These are phyloP conservation scores for Hydractinia symbiolongicarpus DNA, from an alignment of 30 jellyfish, hydroid and myxozoan genomes.

Conservation along the genomic window DNA sequence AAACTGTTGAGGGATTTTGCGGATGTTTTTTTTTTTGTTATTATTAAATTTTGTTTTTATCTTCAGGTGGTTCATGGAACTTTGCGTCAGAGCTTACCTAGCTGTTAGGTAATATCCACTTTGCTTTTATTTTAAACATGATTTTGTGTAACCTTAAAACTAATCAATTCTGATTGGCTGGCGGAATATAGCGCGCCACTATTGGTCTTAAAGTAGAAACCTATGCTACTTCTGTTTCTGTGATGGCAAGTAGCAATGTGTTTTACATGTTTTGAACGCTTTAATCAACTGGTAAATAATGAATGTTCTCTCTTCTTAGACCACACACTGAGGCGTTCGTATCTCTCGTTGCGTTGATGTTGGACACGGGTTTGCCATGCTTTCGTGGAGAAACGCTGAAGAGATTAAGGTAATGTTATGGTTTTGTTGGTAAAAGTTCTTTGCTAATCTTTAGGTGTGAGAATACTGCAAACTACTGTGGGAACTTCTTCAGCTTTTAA, in stretches of 20 bases:
- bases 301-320: constrained; percentile 17
- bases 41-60: neutral
- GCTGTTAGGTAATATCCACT: constrained; percentile 70
- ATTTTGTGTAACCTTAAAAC: no score
- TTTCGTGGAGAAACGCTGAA: constrained; percentile 96
- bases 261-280: no score
- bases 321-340: constrained; percentile 81
- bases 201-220: no score
- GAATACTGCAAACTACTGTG: no score
- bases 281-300: no score
- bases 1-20: neutral
- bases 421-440: neutral
- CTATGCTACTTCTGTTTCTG: no score
- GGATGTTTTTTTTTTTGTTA: neutral
- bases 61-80: constrained; percentile 83
- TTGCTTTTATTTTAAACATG: neutral
- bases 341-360: constrained; percentile 86
- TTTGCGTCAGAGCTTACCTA: constrained; percentile 81
- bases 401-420: constrained; percentile 66
- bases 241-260: no score
- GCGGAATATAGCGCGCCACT: no score
- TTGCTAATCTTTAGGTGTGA: neutral
- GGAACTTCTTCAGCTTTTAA: no score
- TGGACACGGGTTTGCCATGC: constrained; percentile 95
- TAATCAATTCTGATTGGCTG: no score